Percentiles rank a stretch among this genome's conserved stretches.
These are phyloP conservation scores for Gallinago stenura DNA, from an alignment of 2,797 vertebrate genomes.

Conservation along the genomic window DNA sequence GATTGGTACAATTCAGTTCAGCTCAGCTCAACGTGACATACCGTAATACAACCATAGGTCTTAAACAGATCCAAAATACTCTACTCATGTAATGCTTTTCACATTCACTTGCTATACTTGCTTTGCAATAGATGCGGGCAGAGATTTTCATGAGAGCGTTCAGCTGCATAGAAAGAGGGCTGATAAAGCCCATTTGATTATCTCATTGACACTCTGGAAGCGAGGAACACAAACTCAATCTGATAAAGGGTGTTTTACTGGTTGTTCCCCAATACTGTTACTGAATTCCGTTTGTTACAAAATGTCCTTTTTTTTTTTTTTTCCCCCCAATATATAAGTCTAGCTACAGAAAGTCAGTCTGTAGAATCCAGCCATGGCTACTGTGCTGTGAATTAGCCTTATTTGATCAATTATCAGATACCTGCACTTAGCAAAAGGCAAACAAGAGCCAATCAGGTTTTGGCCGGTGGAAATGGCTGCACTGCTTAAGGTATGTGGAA, in stretches of 20 bases:
- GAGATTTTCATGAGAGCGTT: constrained; percentile 6
- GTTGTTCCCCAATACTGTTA: constrained; percentile 77
- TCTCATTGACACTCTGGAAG: constrained; percentile 61
- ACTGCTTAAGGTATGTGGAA: constrained; percentile 41
- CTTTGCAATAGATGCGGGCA: constrained; percentile 32
- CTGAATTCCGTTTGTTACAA: constrained; percentile 75
- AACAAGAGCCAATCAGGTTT: constrained; percentile 77
- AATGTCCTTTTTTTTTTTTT: constrained; percentile 45
- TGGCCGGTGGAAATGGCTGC: constrained; percentile 47
- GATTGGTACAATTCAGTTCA: neutral
- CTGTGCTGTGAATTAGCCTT: constrained; percentile 78
- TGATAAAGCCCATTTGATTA: constrained; percentile 43
- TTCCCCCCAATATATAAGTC: constrained; percentile 69
- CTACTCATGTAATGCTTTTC: neutral
- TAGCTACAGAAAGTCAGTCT: constrained; percentile 77
- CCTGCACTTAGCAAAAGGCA: constrained; percentile 79
- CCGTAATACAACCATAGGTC: neutral
- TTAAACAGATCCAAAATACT: constrained; percentile 10
- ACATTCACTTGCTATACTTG: constrained; percentile 43
- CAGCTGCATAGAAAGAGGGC: constrained; percentile 74
- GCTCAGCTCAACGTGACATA: constrained; percentile 24
- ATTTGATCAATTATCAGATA: constrained; percentile 77
- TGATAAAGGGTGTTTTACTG: constrained; percentile 39
- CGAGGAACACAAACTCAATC: constrained; percentile 59
- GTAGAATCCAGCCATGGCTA: constrained; percentile 72